Conservation (phyloP, 2,797 vertebrate genomes). For the Artibeus lituratus region DNA sequence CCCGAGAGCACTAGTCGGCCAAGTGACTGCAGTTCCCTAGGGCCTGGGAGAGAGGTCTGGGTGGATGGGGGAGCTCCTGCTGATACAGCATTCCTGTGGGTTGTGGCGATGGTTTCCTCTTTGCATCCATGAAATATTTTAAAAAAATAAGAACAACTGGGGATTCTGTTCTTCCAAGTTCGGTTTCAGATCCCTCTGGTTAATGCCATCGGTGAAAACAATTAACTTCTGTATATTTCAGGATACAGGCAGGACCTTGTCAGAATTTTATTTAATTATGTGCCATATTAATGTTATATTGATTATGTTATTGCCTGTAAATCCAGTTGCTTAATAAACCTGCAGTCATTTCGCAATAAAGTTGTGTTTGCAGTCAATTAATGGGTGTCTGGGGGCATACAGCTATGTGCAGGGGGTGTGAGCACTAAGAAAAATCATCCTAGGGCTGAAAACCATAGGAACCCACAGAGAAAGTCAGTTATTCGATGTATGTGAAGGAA, state of each 20-base stretch:
- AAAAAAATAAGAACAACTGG: not conserved
- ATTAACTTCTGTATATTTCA: conserved; percentile 74
- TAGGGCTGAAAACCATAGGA: conserved; percentile 5
- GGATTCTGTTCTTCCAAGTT: conserved; percentile 29
- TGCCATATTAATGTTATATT: conserved; percentile 83
- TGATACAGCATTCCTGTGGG: not conserved
- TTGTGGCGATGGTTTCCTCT: not conserved
- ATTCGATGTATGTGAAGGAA: not conserved
- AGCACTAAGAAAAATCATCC: conserved; percentile 27
- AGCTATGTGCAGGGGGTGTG: conserved; percentile 19
- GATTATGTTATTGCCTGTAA: conserved; percentile 84
- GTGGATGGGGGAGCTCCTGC: not conserved
- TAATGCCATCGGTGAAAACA: conserved; percentile 57
- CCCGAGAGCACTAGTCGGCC: not conserved
- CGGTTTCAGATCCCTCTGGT: not conserved
- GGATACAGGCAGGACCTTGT: conserved; percentile 75
- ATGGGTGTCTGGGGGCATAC: conserved; percentile 73
- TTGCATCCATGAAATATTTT: not conserved
- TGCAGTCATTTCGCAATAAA: conserved; percentile 80
- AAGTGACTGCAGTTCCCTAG: not conserved
- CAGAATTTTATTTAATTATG: conserved; percentile 80
- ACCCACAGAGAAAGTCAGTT: not conserved
- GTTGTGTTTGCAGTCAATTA: conserved; percentile 80
- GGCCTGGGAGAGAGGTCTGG: not conserved
- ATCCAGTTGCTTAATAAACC: conserved; percentile 83